Evolutionary conservation across 2,888 invertebrate genomes (phyloP), one percentile per base, ranked within the genome.

Genomic region (Ectemnius continuus): DNA sequence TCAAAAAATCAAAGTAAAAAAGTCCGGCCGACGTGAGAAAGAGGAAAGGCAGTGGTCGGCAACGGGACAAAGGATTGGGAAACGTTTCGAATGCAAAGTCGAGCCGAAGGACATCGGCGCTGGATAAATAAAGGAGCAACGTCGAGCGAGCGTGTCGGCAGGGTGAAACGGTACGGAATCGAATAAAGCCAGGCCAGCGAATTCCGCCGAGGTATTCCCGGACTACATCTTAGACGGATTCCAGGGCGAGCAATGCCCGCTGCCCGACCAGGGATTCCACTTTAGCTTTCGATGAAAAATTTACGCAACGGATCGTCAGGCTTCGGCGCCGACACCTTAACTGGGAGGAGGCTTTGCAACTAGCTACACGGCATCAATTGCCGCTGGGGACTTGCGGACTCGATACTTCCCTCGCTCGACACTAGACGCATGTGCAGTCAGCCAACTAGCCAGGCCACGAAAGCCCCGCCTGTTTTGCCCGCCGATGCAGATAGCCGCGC

Each of bases 211-310:
- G 70, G 68, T 73, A 70, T 68, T 70, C 67, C 13, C 36, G 48
- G 6, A 14, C 67, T 64, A 67, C 63, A 64, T 75, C 70, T 75
- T 65, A 26, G 57, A 64, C 48, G 60, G 69, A 69, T 61, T 64
- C 63, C 62, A 48, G 46, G 52, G 65, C 57, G 14, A 61, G 67
- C 36, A 36, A 67, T 72, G 72, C 48, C 79, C 71, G 62, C 75
- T 66, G 36, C 36, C 8, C 11, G 73, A 67, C 65, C 79, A 63
- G 57, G 61, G 73, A 73, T 71, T 69, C 73, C 65, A 66, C 67
- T 80, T 80, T 79, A 80, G 76, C 79, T 72, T 63, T 60, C 67
- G 70, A 80, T 80, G 73, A 79, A 80, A 79, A 76, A 80, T 80
- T 79, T 76, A 80, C 69, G 63, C 70, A 63, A 58, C 62, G 72